Base-by-base conservation (phyloP, 2,888 invertebrate genomes). In the Lithophane socia region DNA sequence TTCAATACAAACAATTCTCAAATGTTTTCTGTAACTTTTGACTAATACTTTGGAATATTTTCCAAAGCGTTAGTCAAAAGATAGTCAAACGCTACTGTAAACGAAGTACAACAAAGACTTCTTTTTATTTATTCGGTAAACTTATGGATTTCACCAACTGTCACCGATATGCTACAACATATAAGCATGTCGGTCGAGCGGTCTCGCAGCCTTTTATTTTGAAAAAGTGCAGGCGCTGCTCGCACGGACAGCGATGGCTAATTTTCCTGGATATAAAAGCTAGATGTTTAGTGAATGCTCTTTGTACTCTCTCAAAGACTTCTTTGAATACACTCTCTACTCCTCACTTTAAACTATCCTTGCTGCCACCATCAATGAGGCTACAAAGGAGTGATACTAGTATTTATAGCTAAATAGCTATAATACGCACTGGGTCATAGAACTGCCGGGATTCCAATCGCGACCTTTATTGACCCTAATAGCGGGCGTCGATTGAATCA, bases 401-500 rank as follows among this genome's bases (percentile, higher is more conserved):
- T 75, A 80, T 86, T 79, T 80, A 88, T 80, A 79, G 60, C 60
- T 75, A 65, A 78, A 88, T 80, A 78, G 60, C 65, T 75, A 65
- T 66, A 74, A 75, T 69, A 86, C 69, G 54, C 56, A 86, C 52
- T 86, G 71, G 70, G 68, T 80, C 77, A 71, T 70, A 74, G 70
- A 73, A 74, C 83, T 78, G 71, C 65, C 74, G 67, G 70, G 77
- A 87, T 87, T 84, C 85, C 85, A 77, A 71, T 65, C 44, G 79
- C 79, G 78, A 85, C 84, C 88, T 84, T 80, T 68, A 77, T 77
- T 89, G 89, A 88, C 88, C 85, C 73, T 74, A 75, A 73, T 79
- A 72, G 65, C 37, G 54, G 61, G 64, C 73, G 68, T 64, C 75
- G 82, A 87, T 84, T 87, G 80, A 81, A 76, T 85, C 80, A 82